Base-by-base conservation (phyloP, 2,113 vertebrate genomes). In the Ictalurus furcatus region DNA sequence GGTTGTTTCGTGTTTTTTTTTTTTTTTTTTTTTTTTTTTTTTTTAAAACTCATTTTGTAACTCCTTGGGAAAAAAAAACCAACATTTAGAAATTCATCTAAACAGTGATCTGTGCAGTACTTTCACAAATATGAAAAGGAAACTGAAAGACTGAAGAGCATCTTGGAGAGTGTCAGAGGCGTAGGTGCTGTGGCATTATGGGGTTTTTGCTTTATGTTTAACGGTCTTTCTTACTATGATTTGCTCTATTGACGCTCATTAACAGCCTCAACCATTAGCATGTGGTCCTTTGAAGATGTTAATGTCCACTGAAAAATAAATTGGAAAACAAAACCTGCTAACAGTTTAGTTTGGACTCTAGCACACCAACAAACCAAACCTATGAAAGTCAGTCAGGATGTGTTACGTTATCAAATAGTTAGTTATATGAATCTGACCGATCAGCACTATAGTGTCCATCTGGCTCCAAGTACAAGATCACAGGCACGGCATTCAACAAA, bases 381-480 rank as follows among this genome's bases (percentile, higher is more conserved):
- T 58, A 30, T 79, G 44, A 79, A 85, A 85, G 56, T 65, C 59
- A 67, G 44, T 37, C 58, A 78, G 17, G 44, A 69, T 89, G 83
- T 11, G 17, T 85, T 88, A 40, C 63, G 44, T 85, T 34, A 65
- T 56, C 69, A 67, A 80, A 79, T 58, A 34, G 73, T 14, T 79
- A 28, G 73, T 14, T 67, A 28, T 40, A 40, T 80, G 92, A 91
- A 82, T 78, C 79, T 85, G 44, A 56, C 85, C 76, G 88, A 85
- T 91, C 87, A 89, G 91, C 86, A 88, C 88, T 87, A 90, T 91
- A 84, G 63, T 85, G 78, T 94, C 92, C 92, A 91, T 94, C 91
- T 93, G 94, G 94, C 94, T 95, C 95, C 85, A 92, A 91, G 91
- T 94, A 94, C 91, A 94, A 93, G 93, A 95, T 94, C 92, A 96